Evolutionary conservation across 2,113 vertebrate species (phyloP).

Genomic region (Solea senegalensis): DNA sequence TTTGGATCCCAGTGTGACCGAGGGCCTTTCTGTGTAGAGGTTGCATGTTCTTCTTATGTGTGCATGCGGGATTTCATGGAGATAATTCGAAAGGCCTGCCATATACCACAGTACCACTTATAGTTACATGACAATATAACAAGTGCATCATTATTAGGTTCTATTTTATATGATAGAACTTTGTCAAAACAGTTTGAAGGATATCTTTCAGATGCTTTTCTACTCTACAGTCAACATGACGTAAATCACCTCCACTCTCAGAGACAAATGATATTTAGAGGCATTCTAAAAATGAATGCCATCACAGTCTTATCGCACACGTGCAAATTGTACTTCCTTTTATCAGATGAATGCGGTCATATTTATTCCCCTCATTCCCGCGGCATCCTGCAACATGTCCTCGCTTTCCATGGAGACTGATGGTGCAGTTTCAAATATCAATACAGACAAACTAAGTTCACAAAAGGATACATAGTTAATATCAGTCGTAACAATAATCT

Average conservation of each 20-base stretch:
- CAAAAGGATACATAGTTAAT: too few relatives aligned
- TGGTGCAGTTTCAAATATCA: too few relatives aligned
- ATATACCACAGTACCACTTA: conserved; percentile 23
- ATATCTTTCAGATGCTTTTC: conserved; percentile 25
- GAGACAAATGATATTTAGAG: conserved; percentile 44
- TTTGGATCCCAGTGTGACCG: background rate
- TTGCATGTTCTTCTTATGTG: too few relatives aligned
- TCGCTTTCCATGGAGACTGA: too few relatives aligned
- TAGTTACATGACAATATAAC: conserved; percentile 24
- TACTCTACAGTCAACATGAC: conserved; percentile 15
- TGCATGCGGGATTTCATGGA: background rate
- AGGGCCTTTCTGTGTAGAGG: too few relatives aligned
- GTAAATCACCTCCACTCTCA: conserved; percentile 13
- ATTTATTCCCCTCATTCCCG: conserved; percentile 7
- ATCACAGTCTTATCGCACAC: conserved; percentile 33
- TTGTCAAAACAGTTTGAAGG: too few relatives aligned
- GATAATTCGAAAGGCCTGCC: conserved; percentile 44
- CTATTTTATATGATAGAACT: conserved; percentile 30
- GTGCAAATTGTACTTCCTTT: background rate
- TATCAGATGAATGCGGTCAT: background rate
- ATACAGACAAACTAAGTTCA: too few relatives aligned
- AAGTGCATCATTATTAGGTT: conserved; percentile 29
- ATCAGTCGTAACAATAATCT: too few relatives aligned
- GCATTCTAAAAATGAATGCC: conserved; percentile 47
- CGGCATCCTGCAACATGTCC: background rate